Evolutionary conservation across 2,797 vertebrate species (phyloP), one percentile per base, ranked within the genome.

Genomic region (Esox lucius): DNA sequence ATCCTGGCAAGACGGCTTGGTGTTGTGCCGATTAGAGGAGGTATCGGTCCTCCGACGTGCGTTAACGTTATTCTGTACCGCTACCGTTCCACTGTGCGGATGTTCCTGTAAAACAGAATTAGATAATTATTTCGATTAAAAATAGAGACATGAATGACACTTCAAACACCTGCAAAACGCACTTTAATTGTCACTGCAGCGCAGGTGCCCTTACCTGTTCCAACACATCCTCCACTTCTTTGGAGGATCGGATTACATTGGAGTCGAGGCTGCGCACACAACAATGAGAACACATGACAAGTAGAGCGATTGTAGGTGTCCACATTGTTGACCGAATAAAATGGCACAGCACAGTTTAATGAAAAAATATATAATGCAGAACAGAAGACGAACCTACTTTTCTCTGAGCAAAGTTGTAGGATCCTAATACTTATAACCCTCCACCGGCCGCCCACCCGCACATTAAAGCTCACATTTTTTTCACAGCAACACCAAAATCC

Each of bases 161-260:
- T 61, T 61, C 2, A 70, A 31, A 11, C 26, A 51, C 46, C 28
- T 65, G 62, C 12, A 65, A 65, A 31, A 16, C 62, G 62, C 12
- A 65, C 22, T 24, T 24, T 4, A 12, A 24, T 15, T 26, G 19
- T 51, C 48, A 48, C 26, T 15, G 26, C 68, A 70, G 24, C 28
- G 68, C 70, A 59, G 33, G 70, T 39, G 53, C 19, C 68, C 83
- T 86, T 77, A 87, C 87, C 87, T 86, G 79, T 42, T 81, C 68
- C 56, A 17, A 51, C 5, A 42, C 71, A 2, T 83, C 83, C 7
- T 13, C 70, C 2, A 68, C 46, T 75, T 93, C 91, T 70, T 89
- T 92, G 42, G 92, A 93, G 1, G 91, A 91, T 33, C 88, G 81
- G 84, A 94, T 94, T 78, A 84, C 90, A 86, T 94, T 94, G 2